Evolutionary conservation across 2,113 vertebrate genomes (phyloP), one percentile per base, ranked within the genome.

Genomic region (Eubucco bourcierii): DNA sequence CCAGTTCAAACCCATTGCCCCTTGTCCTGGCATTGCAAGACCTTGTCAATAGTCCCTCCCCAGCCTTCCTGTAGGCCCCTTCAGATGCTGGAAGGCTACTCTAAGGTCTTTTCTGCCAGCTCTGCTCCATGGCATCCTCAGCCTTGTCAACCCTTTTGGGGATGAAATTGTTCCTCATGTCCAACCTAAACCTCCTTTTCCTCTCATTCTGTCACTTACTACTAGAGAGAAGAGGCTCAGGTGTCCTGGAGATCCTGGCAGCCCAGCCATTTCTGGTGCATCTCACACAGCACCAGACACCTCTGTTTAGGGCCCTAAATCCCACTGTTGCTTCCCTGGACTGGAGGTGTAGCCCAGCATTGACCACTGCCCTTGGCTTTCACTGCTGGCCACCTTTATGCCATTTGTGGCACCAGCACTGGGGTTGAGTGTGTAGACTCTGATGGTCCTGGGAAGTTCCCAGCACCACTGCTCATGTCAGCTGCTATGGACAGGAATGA

Each of bases 401-500:
- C 65, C 37, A 0, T 37, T 25, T 0, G 0, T 2, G 1, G 56
- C 53, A 52, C 25, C 56, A n/a, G 85, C 14, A 11, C 56, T 52
- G 50, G 37, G 37, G 41, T 18, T 68, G 61, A 23, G 29, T 52
- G n/a, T 8, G 21, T 25, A 41, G 74, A 13, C 27, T 87, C 58
- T 58, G 29, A 59, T 41, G 31, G 59, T 63, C 47, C 64, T 80
- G 80, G 75, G 71, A 84, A 63, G 75, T 67, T 94, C 79, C 70
- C 87, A 90, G 33, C 64, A 61, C 58, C 20, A 7, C 33, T 18
- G 56, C 55, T 74, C 7, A 0, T 13, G 11, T 70, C 56, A 29
- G 56, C 68, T 80, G 33, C 68, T 80, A 29, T 0, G 6, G 41
- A 73, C 70, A 92, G 74, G 74, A 37, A 23, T 73, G 90, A 90